Evolutionary conservation across 2,888 invertebrate genomes (phyloP).

Genomic region (Apantesis nais): DNA sequence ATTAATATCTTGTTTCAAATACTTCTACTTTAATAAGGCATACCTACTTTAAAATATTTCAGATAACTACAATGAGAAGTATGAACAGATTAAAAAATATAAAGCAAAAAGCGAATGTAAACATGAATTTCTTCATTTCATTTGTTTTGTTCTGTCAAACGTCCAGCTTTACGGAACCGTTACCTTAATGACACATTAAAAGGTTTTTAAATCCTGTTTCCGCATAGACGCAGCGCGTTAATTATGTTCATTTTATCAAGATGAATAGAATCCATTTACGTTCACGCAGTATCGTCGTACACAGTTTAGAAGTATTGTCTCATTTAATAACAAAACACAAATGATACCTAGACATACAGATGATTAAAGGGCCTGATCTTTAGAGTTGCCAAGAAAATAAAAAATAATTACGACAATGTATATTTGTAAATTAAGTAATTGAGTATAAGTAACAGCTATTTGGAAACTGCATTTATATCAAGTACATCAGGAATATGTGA

Average conservation of each 20-base stretch:
- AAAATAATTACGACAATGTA: not conserved
- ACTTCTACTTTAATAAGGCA: not conserved
- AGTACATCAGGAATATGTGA: not conserved
- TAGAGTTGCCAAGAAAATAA: not conserved
- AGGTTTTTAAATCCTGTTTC: not conserved
- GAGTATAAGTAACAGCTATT: not conserved
- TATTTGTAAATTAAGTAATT: not conserved
- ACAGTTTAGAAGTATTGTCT: constrained; percentile 1
- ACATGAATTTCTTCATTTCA: not conserved
- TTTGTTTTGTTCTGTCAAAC: not conserved
- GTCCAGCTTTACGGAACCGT: not conserved
- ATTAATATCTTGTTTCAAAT: constrained; percentile 32
- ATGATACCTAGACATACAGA: not conserved
- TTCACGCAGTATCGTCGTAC: not conserved
- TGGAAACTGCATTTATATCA: not conserved
- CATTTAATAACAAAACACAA: constrained; percentile 2
- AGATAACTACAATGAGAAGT: not conserved
- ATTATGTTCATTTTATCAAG: not conserved
- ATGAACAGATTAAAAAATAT: not conserved
- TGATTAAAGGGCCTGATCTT: not conserved
- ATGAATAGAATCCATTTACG: not conserved
- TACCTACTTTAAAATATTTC: too few relatives aligned
- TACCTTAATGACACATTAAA: not conserved
- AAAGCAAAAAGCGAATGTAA: too few relatives aligned
- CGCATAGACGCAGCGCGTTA: not conserved